Base-by-base conservation (phyloP, 2,888 invertebrate genomes). In the Drosophila incognita region DNA sequence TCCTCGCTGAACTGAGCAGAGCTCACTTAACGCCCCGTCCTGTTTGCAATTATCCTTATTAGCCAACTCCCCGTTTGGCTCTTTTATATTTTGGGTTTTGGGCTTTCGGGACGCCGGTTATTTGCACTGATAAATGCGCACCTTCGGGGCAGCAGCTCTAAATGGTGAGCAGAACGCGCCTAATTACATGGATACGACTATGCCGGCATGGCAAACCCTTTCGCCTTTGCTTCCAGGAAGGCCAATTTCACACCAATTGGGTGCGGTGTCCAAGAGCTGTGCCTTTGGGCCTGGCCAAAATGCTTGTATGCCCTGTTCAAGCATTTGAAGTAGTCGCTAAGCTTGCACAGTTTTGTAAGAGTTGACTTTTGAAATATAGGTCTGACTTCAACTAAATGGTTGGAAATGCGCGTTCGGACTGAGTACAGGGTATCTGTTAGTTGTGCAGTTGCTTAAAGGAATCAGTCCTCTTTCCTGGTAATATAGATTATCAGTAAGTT, bases 111-210 rank as follows among this genome's bases (percentile, higher is more conserved):
- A 74, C 81, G 83, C 87, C 83, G 88, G 87, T 89, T 88, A 90
- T 88, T 88, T 88, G 88, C 87, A 83, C 89, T 88, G 90, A 88
- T 88, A 88, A 88, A 88, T 88, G 89, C 83, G 78, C 75, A 69
- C 64, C 69, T 63, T 49, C 62, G 58, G 60, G 79, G 75, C 81
- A 75, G 81, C 79, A 76, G 76, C 84, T 83, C 59, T 65, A 65
- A 60, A 56, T 54, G 72, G 8, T 63, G 49, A 54, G 48, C 65
- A 53, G 67, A 74, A 79, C 67, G 67, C 70, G 51, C 70, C 89
- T 87, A 87, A 87, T 87, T 87, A 82, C 85, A 84, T 51, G 74
- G 72, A 74, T 68, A 64, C 60, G 42, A 61, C 66, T 57, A 40
- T 58, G 59, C 53, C 67, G 58, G 24, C 46, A 21, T 51, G 29